Conservation (phyloP, 2,113 vertebrate species). For the Excalfactoria chinensis region DNA sequence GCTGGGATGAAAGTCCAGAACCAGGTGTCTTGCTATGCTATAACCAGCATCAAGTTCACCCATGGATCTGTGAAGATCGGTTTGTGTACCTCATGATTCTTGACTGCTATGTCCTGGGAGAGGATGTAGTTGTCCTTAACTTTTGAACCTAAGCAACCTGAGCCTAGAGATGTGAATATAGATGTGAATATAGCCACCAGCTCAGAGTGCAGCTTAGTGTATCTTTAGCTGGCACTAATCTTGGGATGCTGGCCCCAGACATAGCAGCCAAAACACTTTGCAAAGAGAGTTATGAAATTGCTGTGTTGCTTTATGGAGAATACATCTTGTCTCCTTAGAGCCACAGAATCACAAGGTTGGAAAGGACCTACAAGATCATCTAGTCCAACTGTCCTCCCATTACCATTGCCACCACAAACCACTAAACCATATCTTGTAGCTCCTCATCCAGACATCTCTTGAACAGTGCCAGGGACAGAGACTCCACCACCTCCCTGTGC, state of each 20-base stretch:
- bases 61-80: fast-evolving
- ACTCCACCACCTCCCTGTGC: too few species aligned
- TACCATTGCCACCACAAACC: too few species aligned
- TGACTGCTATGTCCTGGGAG: fast-evolving
- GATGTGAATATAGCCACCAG: neutral
- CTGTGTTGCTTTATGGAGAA: neutral
- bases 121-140: neutral
- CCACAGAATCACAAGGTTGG: too few species aligned
- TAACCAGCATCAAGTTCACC: neutral
- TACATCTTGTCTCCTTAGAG: neutral
- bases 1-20: neutral
- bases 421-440: too few species aligned
- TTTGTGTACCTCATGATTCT: neutral
- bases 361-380: too few species aligned
- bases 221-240: neutral
- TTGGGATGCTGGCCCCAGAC: neutral
- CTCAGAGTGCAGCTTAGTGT: neutral
- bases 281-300: fast-evolving
- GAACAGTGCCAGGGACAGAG: too few species aligned
- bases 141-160: neutral
- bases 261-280: neutral
- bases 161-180: neutral
- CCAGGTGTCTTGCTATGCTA: neutral
- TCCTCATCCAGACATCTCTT: too few species aligned
- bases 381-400: too few species aligned